phyloP scores from a whole-genome alignment of 2,113 vertebrate species.

The Suncus etruscus region DNA sequence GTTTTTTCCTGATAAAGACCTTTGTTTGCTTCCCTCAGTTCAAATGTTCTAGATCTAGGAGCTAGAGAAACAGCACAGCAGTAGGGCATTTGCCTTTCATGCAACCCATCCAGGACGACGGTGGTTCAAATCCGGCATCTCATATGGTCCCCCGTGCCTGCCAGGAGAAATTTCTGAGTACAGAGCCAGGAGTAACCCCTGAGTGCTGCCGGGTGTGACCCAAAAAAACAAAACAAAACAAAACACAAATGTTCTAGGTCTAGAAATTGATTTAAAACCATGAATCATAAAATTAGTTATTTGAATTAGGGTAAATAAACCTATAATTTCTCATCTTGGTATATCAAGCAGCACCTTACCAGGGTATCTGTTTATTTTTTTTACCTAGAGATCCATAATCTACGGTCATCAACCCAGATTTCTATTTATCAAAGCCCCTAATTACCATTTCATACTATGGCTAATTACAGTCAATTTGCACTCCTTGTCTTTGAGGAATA shows the following conservation, averaged over 20 bases:
- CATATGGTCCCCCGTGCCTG: too few species aligned
- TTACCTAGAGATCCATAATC: not conserved
- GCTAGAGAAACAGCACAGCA: too few species aligned
- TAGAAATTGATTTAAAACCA: too few species aligned
- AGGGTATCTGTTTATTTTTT: not conserved
- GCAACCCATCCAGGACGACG: too few species aligned
- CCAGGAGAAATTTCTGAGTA: too few species aligned
- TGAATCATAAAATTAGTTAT: too few species aligned
- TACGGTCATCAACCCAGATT: not conserved
- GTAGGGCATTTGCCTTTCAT: too few species aligned
- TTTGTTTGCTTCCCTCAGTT: not conserved
- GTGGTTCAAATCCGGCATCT: too few species aligned
- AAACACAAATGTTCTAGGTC: too few species aligned
- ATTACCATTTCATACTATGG: not conserved
- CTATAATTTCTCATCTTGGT: not conserved
- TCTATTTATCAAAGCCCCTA: not conserved
- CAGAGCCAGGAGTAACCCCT: too few species aligned
- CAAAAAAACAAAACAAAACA: not conserved
- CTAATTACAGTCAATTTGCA: not conserved
- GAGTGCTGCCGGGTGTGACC: too few species aligned
- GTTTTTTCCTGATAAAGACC: not conserved
- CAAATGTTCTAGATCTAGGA: not conserved
- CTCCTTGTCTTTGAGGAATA: not conserved
- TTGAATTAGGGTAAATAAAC: not conserved
- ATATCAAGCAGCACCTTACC: conserved; percentile 21